These are phyloP conservation scores for Cataglyphis livida DNA, from an alignment of 2,888 invertebrate species.

Conservation along the genomic window DNA sequence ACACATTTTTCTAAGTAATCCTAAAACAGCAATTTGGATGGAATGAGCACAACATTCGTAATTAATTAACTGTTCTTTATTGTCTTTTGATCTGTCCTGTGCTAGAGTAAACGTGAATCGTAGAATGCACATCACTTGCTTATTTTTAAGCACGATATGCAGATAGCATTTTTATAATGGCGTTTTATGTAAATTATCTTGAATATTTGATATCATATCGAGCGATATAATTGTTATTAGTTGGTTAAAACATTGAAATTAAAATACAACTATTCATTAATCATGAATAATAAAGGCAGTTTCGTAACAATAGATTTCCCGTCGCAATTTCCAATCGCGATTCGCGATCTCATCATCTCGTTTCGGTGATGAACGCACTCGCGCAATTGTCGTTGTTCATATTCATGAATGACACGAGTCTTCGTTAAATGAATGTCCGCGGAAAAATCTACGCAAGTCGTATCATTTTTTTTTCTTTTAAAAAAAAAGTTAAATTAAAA, in stretches of 20 bases:
- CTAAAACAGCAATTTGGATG: not conserved
- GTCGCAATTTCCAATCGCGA: not conserved
- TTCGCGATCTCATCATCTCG: not conserved
- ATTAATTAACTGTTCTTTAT: not conserved
- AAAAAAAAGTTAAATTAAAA: not conserved
- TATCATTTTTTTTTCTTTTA: not conserved
- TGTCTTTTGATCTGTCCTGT: not conserved
- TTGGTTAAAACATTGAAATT: constrained; percentile 33
- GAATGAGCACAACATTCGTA: not conserved
- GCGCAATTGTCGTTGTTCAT: not conserved
- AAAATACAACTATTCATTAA: constrained; percentile 17
- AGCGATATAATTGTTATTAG: not conserved
- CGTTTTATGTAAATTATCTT: constrained; percentile 33
- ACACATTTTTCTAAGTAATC: not conserved
- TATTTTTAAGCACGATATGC: constrained; percentile 25
- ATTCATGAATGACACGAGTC: constrained; percentile 4
- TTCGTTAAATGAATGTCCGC: not conserved
- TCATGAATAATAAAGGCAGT: constrained; percentile 17
- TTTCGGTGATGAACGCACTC: not conserved
- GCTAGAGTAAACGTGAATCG: not conserved
- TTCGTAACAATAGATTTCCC: constrained; percentile 3
- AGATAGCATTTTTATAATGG: not conserved
- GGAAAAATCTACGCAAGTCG: not conserved
- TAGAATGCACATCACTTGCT: constrained; percentile 18
- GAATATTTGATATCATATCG: not conserved